Evolutionary conservation across 2,113 vertebrate species (phyloP).

Genomic region (Sturnus vulgaris): DNA sequence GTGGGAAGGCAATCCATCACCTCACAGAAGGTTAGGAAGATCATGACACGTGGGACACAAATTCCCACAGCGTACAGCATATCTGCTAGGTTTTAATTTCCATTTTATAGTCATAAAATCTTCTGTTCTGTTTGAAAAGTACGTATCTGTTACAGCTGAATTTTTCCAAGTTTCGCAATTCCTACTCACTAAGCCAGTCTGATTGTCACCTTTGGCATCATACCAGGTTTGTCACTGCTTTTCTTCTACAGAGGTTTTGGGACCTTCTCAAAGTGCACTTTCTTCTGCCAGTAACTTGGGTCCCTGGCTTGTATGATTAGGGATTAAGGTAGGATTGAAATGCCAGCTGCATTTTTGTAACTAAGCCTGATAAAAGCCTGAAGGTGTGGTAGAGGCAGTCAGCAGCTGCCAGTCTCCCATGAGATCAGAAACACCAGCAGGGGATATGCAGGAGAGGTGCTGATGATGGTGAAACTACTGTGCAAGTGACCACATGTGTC

Average conservation of each 20-base stretch:
- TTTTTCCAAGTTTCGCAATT: background rate
- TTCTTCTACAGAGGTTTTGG: background rate
- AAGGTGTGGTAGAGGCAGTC: background rate
- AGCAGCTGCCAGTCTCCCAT: background rate
- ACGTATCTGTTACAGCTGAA: background rate
- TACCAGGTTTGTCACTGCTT: background rate
- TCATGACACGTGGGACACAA: background rate
- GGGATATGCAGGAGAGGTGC: background rate
- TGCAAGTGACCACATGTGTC: rapidly evolving
- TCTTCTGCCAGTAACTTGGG: background rate
- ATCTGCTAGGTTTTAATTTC: background rate
- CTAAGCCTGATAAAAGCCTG: background rate
- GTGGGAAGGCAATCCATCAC: background rate
- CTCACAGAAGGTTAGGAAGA: background rate
- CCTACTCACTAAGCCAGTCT: background rate
- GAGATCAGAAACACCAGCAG: background rate
- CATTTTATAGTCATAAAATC: background rate
- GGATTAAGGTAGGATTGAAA: background rate
- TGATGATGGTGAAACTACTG: background rate
- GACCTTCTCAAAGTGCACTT: background rate
- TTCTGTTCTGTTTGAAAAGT: background rate
- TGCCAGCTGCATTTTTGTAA: background rate
- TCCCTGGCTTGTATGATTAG: background rate
- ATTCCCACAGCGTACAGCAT: background rate
- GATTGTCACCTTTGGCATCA: background rate